Evolutionary conservation across 2,888 invertebrate species (phyloP).

Genomic region (Lamproptera curius): DNA sequence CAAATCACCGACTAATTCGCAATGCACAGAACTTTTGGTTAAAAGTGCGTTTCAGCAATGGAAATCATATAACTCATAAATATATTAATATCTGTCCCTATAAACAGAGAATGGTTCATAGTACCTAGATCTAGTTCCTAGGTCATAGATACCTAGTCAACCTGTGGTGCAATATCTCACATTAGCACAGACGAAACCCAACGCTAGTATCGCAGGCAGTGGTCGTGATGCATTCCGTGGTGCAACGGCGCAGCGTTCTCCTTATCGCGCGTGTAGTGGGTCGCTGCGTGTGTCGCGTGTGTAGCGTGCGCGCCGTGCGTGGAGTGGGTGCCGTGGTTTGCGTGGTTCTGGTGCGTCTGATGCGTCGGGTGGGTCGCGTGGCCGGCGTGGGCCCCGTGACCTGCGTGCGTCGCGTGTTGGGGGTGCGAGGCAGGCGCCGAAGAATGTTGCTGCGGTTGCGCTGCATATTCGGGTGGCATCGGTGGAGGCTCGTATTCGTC

Average conservation of each 20-base stretch:
- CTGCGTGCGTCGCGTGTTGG: conserved; percentile 26
- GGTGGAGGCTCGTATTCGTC: conserved; percentile 61
- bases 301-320: conserved; percentile 24
- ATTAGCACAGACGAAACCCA: conserved; percentile 17
- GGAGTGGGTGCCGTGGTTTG: conserved; percentile 27
- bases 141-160: too few relatives aligned
- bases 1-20: too few relatives aligned
- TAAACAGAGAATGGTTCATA: too few relatives aligned
- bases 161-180: conserved; percentile 1
- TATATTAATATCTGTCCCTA: too few relatives aligned
- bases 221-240: conserved; percentile 62
- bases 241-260: conserved; percentile 62
- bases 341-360: conserved; percentile 25
- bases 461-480: conserved; percentile 42
- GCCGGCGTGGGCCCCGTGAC: conserved; percentile 20
- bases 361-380: conserved; percentile 28
- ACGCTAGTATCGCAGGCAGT: conserved; percentile 64
- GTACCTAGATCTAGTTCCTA: too few relatives aligned
- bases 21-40: too few relatives aligned
- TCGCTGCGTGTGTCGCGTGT: conserved; percentile 19
- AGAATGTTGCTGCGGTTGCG: conserved; percentile 21
- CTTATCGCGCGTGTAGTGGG: conserved; percentile 59
- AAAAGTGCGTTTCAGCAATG: too few relatives aligned
- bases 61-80: too few relatives aligned
- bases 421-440: conserved; percentile 27